Evolutionary conservation across 2,888 invertebrate genomes (phyloP).

Genomic region (Callyntrura guangdongensis): DNA sequence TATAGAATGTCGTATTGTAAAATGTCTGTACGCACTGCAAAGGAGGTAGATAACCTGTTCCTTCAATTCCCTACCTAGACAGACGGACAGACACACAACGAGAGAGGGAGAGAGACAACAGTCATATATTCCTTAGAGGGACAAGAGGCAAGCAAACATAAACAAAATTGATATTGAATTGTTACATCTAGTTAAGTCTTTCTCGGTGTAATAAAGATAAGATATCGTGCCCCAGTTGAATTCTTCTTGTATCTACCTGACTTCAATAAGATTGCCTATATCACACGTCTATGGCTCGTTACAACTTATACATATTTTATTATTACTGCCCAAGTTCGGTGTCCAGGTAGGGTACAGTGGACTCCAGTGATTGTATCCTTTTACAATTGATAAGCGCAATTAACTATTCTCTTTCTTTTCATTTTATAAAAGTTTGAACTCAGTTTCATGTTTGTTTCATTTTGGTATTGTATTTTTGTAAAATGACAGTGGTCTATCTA

Average conservation of each 20-base stretch:
- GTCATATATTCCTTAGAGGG: conserved; percentile 34
- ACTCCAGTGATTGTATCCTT: neutral
- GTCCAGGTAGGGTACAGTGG: neutral
- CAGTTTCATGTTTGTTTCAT: too few relatives aligned
- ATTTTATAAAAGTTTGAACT: neutral
- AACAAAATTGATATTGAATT: conserved; percentile 74
- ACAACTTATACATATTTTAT: neutral
- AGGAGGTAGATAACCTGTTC: conserved; percentile 9
- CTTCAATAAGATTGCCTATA: neutral
- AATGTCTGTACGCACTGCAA: neutral
- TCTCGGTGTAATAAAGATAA: conserved; percentile 77
- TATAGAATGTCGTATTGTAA: conserved; percentile 9
- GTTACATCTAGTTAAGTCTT: conserved; percentile 66
- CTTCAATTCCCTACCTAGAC: conserved; percentile 7
- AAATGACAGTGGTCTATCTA: neutral
- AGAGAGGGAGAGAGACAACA: conserved; percentile 49
- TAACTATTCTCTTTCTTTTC: conserved; percentile 1
- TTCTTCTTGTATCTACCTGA: neutral
- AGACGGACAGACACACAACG: neutral
- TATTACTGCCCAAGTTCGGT: neutral
- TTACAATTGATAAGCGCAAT: conserved; percentile 9
- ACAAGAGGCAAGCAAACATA: conserved; percentile 54
- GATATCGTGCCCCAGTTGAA: conserved; percentile 20
- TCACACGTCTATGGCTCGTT: neutral
- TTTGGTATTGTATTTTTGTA: neutral